phyloP scores from a whole-genome alignment of 2,797 vertebrate species.

The Sternotherus odoratus region DNA sequence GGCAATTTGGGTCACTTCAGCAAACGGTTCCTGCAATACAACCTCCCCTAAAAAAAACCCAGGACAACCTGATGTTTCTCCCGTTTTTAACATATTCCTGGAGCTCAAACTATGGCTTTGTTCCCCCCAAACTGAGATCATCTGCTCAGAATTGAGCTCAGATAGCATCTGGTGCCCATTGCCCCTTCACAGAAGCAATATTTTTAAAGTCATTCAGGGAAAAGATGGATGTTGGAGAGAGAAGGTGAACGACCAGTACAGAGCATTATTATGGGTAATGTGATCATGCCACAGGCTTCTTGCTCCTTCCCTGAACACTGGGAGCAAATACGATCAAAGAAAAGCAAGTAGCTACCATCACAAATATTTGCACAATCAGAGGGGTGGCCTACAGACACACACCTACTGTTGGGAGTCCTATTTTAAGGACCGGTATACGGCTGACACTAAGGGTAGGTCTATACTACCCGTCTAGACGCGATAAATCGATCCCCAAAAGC shows the following conservation, averaged over 20 bases:
- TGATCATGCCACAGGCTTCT: neutral
- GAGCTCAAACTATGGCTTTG: neutral
- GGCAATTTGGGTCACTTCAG: neutral
- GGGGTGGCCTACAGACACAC: neutral
- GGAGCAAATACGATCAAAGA: neutral
- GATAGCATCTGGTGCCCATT: neutral
- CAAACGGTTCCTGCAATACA: neutral
- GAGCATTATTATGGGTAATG: neutral
- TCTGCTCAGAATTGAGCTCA: neutral
- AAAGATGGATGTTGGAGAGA: neutral
- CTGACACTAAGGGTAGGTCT: neutral
- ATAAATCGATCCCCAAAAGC: too few species aligned
- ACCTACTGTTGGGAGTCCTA: neutral
- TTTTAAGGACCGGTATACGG: neutral
- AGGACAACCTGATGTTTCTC: neutral
- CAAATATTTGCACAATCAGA: neutral
- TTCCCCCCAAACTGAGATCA: neutral
- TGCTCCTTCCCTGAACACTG: neutral
- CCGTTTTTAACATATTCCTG: neutral
- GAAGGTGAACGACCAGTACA: neutral
- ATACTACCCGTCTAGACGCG: too few species aligned
- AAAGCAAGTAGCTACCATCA: neutral
- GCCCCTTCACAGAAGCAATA: neutral
- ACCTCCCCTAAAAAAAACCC: neutral
- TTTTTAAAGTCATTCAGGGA: neutral